phyloP scores from a whole-genome alignment of 2,888 invertebrate species.

The Campopleginae sp. region DNA sequence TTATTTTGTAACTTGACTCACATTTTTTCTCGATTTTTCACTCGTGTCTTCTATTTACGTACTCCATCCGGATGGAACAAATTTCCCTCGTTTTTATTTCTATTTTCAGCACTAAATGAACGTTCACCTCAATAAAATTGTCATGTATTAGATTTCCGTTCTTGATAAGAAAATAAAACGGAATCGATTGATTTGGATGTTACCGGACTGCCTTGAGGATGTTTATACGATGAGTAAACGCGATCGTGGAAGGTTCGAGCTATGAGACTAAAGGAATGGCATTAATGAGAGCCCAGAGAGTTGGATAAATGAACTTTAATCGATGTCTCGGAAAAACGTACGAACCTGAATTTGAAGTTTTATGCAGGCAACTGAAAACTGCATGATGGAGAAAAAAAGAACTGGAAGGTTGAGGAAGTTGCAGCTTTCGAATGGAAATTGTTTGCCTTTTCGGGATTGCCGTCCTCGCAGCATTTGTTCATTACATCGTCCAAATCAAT shows the following conservation, averaged over 20 bases:
- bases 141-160: neutral
- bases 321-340: neutral
- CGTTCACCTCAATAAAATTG: neutral
- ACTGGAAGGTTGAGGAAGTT: no score
- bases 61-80: neutral
- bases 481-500: neutral
- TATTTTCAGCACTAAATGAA: conserved; percentile 1
- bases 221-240: neutral
- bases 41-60: conserved; percentile 1
- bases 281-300: neutral
- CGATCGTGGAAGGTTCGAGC: neutral
- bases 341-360: neutral
- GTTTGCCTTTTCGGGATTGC: neutral
- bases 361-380: no score
- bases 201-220: neutral
- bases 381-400: no score
- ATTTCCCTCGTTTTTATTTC: neutral
- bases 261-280: neutral
- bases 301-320: neutral
- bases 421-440: neutral
- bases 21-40: neutral
- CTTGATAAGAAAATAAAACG: neutral
- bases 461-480: neutral
- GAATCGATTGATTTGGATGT: neutral
- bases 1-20: neutral